Base-by-base conservation (phyloP, 35 echinoderm and acorn worm genomes). In the Holothuria glaberrima region DNA sequence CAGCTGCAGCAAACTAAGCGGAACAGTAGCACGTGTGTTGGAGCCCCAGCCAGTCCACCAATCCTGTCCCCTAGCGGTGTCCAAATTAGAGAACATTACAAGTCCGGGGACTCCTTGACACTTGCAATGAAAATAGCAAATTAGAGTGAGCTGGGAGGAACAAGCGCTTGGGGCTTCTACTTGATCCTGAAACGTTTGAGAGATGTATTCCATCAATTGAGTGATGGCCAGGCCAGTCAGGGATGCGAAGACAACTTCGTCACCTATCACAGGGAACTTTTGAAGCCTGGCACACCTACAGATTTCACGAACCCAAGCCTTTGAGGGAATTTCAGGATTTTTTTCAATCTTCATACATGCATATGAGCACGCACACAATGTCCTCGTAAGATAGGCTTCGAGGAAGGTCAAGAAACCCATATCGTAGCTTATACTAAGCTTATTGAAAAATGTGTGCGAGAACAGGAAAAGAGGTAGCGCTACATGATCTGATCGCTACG, bases 81-180 rank as follows among this genome's bases (percentile, higher is more conserved):
- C 21, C 71, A 12, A 19, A 41, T 31, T n/a, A 30, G 25, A 30
- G 66, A 27, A 33, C 66, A 30, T 33, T 69, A 38, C 44, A 38
- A 32, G 44, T 21, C 17, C 22, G 71, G 71, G 33, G 10, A 27
- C 31, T 38, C 71, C 18, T 32, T 34, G 71, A 38, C 34, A 75
- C 44, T 75, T 21, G 44, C 71, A 19, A 75, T 41, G 34, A 32
- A 22, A 21, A 38, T n/a, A 75, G 32, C 20, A 35, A 38, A 75
- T n/a, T 16, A 75, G 44, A 38, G 31, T n/a, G 44, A 75, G 44
- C 33, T 38, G 32, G 31, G 20, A 75, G 71, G 44, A 75, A 75
- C 34, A 75, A 75, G 71, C 71, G 71, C 71, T 75, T 38, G 71
- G 19, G 71, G 71, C 71, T 75, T 7, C 50, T 54, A 54, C 50